These are phyloP conservation scores for Pantherophis alleghaniensis DNA, from an alignment of 2,797 vertebrate genomes.

Conservation along the genomic window DNA sequence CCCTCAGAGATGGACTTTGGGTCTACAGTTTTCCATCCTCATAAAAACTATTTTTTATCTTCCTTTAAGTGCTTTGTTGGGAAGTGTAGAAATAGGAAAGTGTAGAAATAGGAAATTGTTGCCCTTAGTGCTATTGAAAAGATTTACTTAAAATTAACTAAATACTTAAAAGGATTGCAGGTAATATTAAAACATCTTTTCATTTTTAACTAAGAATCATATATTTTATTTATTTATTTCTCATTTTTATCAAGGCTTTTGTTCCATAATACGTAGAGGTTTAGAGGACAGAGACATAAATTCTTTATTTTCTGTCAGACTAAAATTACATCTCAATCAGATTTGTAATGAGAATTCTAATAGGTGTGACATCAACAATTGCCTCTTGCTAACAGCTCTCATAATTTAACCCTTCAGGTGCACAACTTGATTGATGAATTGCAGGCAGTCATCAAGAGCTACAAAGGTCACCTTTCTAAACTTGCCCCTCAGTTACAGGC, in stretches of 20 bases:
- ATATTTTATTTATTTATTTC: neutral
- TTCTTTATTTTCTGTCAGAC: neutral
- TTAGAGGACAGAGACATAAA: neutral
- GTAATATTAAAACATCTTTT: neutral
- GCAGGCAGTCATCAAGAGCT: constrained; percentile 61
- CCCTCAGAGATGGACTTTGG: neutral
- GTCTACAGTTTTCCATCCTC: neutral
- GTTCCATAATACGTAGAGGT: neutral
- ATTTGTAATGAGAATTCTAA: constrained; percentile 45
- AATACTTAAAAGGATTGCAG: neutral
- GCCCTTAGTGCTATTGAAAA: neutral
- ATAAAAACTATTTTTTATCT: neutral
- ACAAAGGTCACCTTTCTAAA: constrained; percentile 57
- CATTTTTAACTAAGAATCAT: neutral
- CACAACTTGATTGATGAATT: constrained; percentile 64
- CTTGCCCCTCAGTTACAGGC: constrained; percentile 52
- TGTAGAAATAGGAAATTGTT: neutral
- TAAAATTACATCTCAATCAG: neutral
- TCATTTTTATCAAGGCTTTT: neutral
- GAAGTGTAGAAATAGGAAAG: neutral
- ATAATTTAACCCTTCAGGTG: constrained; percentile 65
- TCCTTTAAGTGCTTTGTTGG: neutral
- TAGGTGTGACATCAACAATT: constrained; percentile 67
- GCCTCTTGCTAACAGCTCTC: constrained; percentile 56
- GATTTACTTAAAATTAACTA: neutral